phyloP scores from a whole-genome alignment of 2,888 invertebrate genomes.

The Epinotia bilunana region DNA sequence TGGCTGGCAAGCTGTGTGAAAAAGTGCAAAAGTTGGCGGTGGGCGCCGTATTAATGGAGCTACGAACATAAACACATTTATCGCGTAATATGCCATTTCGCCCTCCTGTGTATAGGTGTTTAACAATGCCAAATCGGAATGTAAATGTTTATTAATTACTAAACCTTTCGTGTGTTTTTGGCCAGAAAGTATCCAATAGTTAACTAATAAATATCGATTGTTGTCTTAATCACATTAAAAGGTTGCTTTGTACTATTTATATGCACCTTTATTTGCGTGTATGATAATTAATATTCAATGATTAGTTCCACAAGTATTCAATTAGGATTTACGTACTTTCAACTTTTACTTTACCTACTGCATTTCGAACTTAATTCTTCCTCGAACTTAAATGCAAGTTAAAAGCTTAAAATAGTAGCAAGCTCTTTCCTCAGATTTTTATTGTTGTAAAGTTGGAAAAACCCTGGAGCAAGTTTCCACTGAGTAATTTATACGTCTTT shows the following conservation, averaged over 20 bases:
- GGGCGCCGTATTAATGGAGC: conserved; percentile 60
- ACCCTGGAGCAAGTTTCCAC: conserved; percentile 53
- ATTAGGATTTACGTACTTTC: conserved; percentile 46
- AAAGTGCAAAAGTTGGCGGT: conserved; percentile 79
- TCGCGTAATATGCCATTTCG: conserved; percentile 50
- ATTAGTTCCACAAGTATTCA: background rate
- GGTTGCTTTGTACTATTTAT: background rate
- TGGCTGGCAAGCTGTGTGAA: conserved; percentile 79
- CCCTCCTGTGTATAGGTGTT: conserved; percentile 27
- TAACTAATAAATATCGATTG: background rate
- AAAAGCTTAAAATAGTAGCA: conserved; percentile 72
- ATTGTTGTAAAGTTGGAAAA: conserved; percentile 61
- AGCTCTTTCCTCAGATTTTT: conserved; percentile 65
- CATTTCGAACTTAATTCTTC: conserved; percentile 72
- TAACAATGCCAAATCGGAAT: conserved; percentile 16
- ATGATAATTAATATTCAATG: too few species aligned
- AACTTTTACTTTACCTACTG: conserved; percentile 65
- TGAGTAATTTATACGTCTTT: conserved; percentile 53
- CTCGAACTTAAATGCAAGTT: conserved; percentile 75
- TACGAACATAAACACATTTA: conserved; percentile 56
- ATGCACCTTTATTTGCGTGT: background rate
- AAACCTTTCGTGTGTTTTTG: background rate
- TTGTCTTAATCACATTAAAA: background rate
- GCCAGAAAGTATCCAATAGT: background rate
- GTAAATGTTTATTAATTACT: conserved; percentile 7